These are phyloP conservation scores for Acrossocheilus fasciatus DNA, from an alignment of 2,797 vertebrate species.

Conservation along the genomic window DNA sequence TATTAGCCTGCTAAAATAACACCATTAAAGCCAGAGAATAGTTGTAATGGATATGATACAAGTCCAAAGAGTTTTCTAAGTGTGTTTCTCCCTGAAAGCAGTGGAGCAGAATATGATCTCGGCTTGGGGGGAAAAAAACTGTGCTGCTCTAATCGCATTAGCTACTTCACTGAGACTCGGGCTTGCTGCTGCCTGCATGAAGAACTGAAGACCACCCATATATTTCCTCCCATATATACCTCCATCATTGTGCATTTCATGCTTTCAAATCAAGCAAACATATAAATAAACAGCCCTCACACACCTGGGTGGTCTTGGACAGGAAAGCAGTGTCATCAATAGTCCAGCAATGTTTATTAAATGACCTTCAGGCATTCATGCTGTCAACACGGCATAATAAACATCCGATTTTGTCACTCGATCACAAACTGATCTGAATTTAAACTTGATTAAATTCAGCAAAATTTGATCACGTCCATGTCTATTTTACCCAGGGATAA, in stretches of 20 bases:
- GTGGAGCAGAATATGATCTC: conserved; percentile 17
- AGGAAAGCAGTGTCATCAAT: background rate
- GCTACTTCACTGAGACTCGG: background rate
- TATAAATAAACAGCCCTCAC: background rate
- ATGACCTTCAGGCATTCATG: background rate
- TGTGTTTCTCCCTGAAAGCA: conserved; percentile 6
- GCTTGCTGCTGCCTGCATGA: conserved; percentile 13
- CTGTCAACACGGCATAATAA: background rate
- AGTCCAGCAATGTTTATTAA: background rate
- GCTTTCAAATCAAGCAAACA: background rate
- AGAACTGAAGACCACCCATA: conserved; percentile 23
- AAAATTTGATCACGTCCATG: background rate
- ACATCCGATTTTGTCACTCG: background rate
- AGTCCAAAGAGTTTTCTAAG: background rate
- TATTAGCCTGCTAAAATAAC: background rate
- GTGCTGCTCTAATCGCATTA: background rate
- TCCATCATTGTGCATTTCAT: background rate
- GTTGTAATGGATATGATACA: background rate
- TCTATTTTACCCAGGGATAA: background rate
- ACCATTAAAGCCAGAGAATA: background rate
- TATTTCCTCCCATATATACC: background rate
- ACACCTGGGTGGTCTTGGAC: background rate
- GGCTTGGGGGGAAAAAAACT: background rate
- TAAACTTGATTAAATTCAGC: background rate
- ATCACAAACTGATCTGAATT: conserved; percentile 1